Base-by-base conservation (phyloP, 2,797 vertebrate genomes). In the Halcyon smyrnensis region DNA sequence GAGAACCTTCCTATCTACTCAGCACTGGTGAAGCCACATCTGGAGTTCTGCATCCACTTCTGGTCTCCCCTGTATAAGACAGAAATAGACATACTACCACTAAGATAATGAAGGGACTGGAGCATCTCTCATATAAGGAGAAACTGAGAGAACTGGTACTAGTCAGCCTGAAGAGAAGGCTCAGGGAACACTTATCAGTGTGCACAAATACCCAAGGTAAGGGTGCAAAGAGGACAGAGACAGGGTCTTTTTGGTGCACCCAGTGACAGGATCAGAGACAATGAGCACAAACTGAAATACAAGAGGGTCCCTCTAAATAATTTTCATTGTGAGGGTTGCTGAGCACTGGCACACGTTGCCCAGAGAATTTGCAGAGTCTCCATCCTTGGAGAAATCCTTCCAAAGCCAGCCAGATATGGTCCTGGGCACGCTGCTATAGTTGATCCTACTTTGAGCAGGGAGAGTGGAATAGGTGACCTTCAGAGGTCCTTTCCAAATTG, bases 171-270 rank as follows among this genome's bases (percentile, higher is more conserved):
- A 63, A 70, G 20, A 70, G 37, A 15, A 59, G 28, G n/a, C 32
- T 81, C 6, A 8, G 16, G 14, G 15, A 10, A 5, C 65, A 59
- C 10, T n/a, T 57, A 37, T 11, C 41, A 32, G 2, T 3, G 5
- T n/a, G 5, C 8, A 51, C 12, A 63, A 71, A 71, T 45, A 71
- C 15, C 17, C 64, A 15, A 73, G 65, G 18, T 14, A 32, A 76
- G 25, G 10, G 2, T 53, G 34, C 6, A 68, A 37, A 65, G 18
- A 34, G 2, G 32, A 30, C 0, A 2, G 28, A 64, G 39, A 4
- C 9, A 60, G 28, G 11, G 3, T 63, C 27, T 43, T 57, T 77
- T 59, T 20, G 25, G 36, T 18, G 32, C 57, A 8, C 3, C n/a
- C 8, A 67, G 18, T 43, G 12, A 37, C 18, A 84, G 36, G 7